These are phyloP conservation scores for Atta cephalotes DNA, from an alignment of 1,140 invertebrate species.

Conservation along the genomic window DNA sequence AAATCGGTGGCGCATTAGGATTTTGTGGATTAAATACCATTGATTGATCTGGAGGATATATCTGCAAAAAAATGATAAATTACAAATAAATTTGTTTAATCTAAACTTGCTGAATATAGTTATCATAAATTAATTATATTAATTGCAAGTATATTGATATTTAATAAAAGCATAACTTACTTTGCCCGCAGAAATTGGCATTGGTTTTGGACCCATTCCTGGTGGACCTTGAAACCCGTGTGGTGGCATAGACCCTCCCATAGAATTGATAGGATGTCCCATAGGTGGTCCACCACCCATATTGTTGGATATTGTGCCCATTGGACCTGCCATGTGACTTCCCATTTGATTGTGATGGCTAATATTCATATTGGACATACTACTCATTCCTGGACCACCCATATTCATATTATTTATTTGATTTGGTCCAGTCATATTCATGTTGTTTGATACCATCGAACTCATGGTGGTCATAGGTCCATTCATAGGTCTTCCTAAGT, in stretches of 20 bases:
- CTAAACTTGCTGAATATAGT: not conserved
- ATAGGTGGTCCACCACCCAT: conserved; percentile 84
- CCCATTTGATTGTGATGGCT: conserved; percentile 86
- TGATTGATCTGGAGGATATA: conserved; percentile 97
- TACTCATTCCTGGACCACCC: conserved; percentile 87
- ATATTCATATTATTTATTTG: conserved; percentile 86
- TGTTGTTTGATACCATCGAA: conserved; percentile 86
- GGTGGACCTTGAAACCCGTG: conserved; percentile 85
- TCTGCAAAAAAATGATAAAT: conserved; percentile 81
- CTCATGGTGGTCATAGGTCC: conserved; percentile 88
- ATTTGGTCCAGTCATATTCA: conserved; percentile 83
- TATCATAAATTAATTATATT: not conserved
- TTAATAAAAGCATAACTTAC: conserved; percentile 83
- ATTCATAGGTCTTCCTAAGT: conserved; percentile 87
- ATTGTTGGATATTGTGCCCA: conserved; percentile 85
- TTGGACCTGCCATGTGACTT: conserved; percentile 87
- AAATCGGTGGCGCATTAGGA: conserved; percentile 98
- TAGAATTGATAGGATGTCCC: conserved; percentile 84
- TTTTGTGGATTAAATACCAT: conserved; percentile 99
- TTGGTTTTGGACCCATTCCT: conserved; percentile 88
- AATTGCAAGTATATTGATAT: not conserved
- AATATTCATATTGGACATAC: conserved; percentile 88
- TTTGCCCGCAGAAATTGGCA: conserved; percentile 96
- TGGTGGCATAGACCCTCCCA: conserved; percentile 82
- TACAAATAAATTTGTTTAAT: not conserved